Evolutionary conservation across 2,797 vertebrate genomes (phyloP), one percentile per base, ranked within the genome.

Genomic region (Champsocephalus esox): DNA sequence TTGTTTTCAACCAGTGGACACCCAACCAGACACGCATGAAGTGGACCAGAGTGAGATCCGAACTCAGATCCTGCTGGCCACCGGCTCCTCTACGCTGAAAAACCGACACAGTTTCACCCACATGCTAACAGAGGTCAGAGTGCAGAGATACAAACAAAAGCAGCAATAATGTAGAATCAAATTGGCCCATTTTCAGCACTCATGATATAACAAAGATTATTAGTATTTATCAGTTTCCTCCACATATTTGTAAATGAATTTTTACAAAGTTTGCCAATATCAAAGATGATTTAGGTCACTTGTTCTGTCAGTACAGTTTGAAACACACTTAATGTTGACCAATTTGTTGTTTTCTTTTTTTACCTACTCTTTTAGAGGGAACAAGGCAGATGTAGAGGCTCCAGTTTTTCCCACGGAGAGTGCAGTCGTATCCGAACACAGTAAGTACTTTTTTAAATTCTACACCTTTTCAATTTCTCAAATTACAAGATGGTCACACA

Each of bases 401-500:
- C 96, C 82, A 96, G 96, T 83, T 98, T 98, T 91, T 97, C 97
- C 66, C 95, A 96, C n/a, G 97, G 97, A 70, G 96, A 98, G 84
- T 96, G 92, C 82, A 97, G 95, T 75, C 95, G 92, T 70, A 93
- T 98, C 80, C 95, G 96, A 78, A 96, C 96, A 71, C 96, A 97
- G 97, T 98, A 87, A 96, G 97, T 94, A 28, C 50, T 50, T 1
- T 1, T 24, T 49, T 48, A 19, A 38, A 45, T 60, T 41, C 1
- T 24, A 11, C 24, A 12, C 3, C 10, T 38, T 43, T 59, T 4
- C 12, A 32, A 9, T 14, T 46, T 21, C 51, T 51, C 8, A 45
- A 28, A 51, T 59, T 32, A 43, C 14, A 17, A 55, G 9, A 50
- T 41, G 4, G 13, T 48, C 17, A 12, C 11, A 9, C 6, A 54